These are phyloP conservation scores for Arion vulgaris DNA, from an alignment of 1,140 invertebrate genomes.

Conservation along the genomic window DNA sequence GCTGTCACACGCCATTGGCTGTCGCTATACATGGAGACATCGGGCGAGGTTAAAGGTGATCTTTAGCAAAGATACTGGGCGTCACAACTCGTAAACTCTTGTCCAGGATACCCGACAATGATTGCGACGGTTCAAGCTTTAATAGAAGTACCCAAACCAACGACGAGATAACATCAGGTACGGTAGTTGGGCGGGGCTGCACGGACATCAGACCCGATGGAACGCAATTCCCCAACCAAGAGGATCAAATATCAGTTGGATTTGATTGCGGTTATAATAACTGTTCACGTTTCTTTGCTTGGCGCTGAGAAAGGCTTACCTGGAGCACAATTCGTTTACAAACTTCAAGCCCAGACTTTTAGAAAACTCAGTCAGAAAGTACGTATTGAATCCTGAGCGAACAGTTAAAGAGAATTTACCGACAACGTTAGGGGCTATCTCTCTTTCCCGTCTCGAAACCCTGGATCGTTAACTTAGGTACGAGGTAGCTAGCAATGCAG, in stretches of 20 bases:
- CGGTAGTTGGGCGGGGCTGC: not conserved
- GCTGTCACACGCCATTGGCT: not conserved
- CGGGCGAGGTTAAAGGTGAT: not conserved
- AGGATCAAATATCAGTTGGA: not conserved
- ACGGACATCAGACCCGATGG: not conserved
- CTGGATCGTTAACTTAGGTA: not conserved
- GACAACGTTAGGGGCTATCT: not conserved
- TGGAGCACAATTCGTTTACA: not conserved
- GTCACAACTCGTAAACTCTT: not conserved
- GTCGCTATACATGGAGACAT: not conserved
- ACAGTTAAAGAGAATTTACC: not conserved
- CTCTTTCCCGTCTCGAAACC: not conserved
- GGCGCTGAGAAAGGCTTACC: not conserved
- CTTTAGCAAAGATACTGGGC: not conserved
- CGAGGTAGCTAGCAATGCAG: not conserved
- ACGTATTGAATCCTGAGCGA: not conserved
- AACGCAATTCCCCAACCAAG: not conserved
- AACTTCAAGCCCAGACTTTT: not conserved
- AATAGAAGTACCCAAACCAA: not conserved
- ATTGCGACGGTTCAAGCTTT: not conserved
- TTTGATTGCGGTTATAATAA: slow-evolving; percentile 18
- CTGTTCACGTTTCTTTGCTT: not conserved
- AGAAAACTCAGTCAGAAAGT: not conserved
- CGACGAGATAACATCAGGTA: not conserved
- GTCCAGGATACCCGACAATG: not conserved